These are phyloP conservation scores for Mythimna pallens DNA, from an alignment of 2,888 invertebrate genomes.

Conservation along the genomic window DNA sequence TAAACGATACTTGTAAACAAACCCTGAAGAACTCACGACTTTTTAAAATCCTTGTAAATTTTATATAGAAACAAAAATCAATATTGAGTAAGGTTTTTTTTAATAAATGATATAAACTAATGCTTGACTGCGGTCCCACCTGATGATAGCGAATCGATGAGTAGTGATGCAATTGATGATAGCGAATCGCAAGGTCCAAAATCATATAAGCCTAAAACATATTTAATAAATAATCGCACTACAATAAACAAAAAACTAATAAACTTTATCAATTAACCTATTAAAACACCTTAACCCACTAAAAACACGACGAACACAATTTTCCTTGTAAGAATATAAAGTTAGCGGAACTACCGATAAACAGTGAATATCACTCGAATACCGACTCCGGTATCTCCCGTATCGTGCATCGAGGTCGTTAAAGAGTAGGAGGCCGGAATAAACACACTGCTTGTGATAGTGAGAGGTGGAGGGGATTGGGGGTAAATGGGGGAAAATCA, in stretches of 20 bases:
- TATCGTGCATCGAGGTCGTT: constrained; percentile 62
- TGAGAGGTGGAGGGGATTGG: constrained; percentile 38
- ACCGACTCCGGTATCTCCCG: constrained; percentile 39
- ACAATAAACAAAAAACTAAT: constrained; percentile 16
- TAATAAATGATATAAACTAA: too few species aligned
- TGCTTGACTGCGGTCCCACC: too few species aligned
- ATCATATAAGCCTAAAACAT: too few species aligned
- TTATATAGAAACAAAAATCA: too few species aligned
- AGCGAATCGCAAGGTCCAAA: too few species aligned
- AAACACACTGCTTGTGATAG: constrained; percentile 59
- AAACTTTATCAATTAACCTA: neutral
- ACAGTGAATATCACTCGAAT: constrained; percentile 54
- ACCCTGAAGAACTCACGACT: too few species aligned
- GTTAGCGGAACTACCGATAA: constrained; percentile 51
- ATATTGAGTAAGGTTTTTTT: too few species aligned
- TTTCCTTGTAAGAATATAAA: constrained; percentile 49
- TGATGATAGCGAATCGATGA: too few species aligned
- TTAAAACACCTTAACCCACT: constrained; percentile 8
- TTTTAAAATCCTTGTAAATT: too few species aligned
- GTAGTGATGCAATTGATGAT: too few species aligned
- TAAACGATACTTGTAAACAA: too few species aligned
- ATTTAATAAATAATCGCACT: neutral
- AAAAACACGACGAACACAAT: constrained; percentile 22
- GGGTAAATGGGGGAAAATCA: constrained; percentile 55
- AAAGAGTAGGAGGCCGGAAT: constrained; percentile 53